Conservation (phyloP, 30 jellyfish, hydroid and myxozoan species). For the Chrysaora quinquecirrha region DNA sequence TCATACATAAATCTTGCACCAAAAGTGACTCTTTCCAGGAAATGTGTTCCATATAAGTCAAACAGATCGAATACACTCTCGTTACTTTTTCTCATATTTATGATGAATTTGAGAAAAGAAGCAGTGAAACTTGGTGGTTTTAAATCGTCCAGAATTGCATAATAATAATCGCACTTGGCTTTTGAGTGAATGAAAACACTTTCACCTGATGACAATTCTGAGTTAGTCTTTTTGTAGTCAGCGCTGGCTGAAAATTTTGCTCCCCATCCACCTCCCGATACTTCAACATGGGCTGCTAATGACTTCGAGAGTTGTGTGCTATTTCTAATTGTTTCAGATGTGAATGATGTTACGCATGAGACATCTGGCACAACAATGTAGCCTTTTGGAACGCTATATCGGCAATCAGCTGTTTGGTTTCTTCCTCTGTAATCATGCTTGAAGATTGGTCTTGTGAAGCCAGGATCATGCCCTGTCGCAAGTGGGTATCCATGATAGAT, state of each 20-base stretch:
- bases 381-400: constrained; percentile 67
- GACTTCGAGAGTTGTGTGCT: constrained; percentile 42
- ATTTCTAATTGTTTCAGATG: constrained; percentile 29
- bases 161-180: constrained; percentile 61
- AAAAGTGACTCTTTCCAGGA: constrained; percentile 33
- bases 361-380: constrained; percentile 62
- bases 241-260: constrained; percentile 59
- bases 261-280: constrained; percentile 71
- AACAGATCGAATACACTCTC: constrained; percentile 38
- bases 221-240: constrained; percentile 27
- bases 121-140: constrained; percentile 45
- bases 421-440: constrained; percentile 31
- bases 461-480: constrained; percentile 81
- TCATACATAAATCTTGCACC: constrained; percentile 71
- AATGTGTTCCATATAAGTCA: constrained; percentile 67
- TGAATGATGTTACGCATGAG: constrained; percentile 68
- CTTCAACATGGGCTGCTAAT: constrained; percentile 41
- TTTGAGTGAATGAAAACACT: constrained; percentile 46
- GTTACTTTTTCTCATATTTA: neutral
- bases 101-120: constrained; percentile 31
- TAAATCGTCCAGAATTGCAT: constrained; percentile 49
- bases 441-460: constrained; percentile 70
- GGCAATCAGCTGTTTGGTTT: constrained; percentile 69
- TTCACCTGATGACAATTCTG: constrained; percentile 51
- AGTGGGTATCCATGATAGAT: constrained; percentile 55